Conservation (phyloP, 2,888 invertebrate species). For the Apocheima hispidaria region DNA sequence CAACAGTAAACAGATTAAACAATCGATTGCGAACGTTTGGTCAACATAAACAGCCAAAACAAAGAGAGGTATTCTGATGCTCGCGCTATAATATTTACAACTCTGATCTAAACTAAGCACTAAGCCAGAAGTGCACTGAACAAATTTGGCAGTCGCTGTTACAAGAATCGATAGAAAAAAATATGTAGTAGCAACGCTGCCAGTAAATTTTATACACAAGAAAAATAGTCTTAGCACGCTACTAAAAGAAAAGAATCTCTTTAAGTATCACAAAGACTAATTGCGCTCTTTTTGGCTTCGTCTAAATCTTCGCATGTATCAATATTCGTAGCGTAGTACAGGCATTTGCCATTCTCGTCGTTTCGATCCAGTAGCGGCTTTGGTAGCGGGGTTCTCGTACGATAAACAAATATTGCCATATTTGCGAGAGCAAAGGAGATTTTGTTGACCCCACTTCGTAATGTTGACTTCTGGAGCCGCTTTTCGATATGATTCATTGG, state of each 20-base stretch:
- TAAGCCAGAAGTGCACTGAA: neutral
- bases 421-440: constrained; percentile 36
- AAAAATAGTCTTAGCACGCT: no score
- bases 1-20: constrained; percentile 46
- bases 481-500: constrained; percentile 39
- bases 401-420: constrained; percentile 46
- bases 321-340: neutral
- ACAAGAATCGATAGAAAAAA: neutral
- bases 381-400: constrained; percentile 38
- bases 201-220: no score
- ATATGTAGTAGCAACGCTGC: no score
- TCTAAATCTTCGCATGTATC: neutral
- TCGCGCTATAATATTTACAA: constrained; percentile 2
- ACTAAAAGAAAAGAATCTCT: no score
- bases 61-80: constrained; percentile 40
- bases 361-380: constrained; percentile 40
- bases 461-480: constrained; percentile 33
- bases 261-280: no score
- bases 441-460: constrained; percentile 20
- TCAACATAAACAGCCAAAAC: constrained; percentile 54
- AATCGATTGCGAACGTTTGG: constrained; percentile 42
- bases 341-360: constrained; percentile 1
- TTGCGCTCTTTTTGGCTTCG: neutral
- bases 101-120: no score
- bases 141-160: neutral